phyloP scores from a whole-genome alignment of 2,797 vertebrate species.

The Sarcoramphus papa region DNA sequence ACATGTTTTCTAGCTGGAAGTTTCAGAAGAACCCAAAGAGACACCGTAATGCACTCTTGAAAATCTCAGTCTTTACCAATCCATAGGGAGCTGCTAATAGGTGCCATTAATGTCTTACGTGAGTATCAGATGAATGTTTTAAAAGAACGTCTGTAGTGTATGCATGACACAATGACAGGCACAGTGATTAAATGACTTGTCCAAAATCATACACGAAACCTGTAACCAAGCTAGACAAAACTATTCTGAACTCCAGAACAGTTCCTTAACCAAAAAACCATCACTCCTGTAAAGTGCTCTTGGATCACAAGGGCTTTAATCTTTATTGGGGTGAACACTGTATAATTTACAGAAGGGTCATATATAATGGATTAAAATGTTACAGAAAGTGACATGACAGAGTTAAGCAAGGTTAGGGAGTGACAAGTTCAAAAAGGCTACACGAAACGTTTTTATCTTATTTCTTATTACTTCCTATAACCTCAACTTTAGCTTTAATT shows the following conservation, averaged over 20 bases:
- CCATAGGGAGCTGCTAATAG: background rate
- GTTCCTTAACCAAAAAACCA: background rate
- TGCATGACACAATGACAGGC: background rate
- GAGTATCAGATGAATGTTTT: background rate
- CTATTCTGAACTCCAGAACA: background rate
- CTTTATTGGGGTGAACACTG: background rate
- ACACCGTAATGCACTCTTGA: background rate
- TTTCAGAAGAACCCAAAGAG: background rate
- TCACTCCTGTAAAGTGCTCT: background rate
- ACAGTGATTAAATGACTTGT: background rate
- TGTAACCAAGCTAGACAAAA: background rate
- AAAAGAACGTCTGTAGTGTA: background rate
- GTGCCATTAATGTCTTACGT: background rate
- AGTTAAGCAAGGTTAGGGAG: background rate
- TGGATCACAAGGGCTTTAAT: background rate
- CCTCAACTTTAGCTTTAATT: background rate
- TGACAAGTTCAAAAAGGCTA: background rate
- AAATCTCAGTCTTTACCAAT: background rate
- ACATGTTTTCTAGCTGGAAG: background rate
- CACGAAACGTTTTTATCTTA: background rate
- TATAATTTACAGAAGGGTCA: background rate
- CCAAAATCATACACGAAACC: background rate
- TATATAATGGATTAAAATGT: slow-evolving; percentile 7
- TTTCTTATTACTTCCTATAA: background rate
- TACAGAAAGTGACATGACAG: background rate